These are phyloP conservation scores for Semaprochilodus insignis DNA, from an alignment of 2,797 vertebrate genomes.

Conservation along the genomic window DNA sequence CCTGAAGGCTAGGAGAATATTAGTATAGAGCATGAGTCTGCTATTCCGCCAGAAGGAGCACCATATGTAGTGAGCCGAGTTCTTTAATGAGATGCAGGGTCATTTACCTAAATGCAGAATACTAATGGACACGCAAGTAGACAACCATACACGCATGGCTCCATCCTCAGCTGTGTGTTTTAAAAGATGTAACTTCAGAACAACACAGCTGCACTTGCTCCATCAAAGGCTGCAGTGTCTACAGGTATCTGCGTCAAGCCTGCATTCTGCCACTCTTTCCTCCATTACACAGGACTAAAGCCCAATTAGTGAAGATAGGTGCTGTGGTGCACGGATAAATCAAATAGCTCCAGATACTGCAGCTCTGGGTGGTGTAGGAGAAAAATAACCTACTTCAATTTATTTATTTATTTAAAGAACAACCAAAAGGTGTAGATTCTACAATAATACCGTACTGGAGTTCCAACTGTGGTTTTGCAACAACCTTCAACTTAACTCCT, in stretches of 20 bases:
- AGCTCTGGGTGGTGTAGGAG: conserved; percentile 6
- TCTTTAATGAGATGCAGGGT: conserved; percentile 16
- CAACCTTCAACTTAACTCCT: not conserved
- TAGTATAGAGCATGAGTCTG: conserved; percentile 4
- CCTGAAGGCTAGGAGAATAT: conserved; percentile 33
- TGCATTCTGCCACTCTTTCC: conserved; percentile 12
- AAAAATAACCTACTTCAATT: not conserved
- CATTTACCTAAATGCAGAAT: not conserved
- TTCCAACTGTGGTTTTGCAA: not conserved
- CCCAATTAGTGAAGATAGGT: conserved; percentile 33
- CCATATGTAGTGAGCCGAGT: conserved; percentile 23
- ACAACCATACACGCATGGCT: not conserved
- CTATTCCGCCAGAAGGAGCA: conserved; percentile 14
- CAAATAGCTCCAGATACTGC: conserved; percentile 8
- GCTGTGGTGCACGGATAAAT: conserved; percentile 13
- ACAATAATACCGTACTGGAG: not conserved
- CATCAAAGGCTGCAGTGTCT: not conserved
- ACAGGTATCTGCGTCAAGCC: conserved; percentile 15
- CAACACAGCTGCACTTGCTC: not conserved
- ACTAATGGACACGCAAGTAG: too few relatives aligned
- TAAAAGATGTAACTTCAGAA: not conserved
- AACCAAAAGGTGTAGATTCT: not conserved
- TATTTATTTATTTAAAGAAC: not conserved
- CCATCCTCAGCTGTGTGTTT: not conserved
- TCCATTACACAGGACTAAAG: conserved; percentile 5